Evolutionary conservation across 2,888 invertebrate genomes (phyloP).

Genomic region (Sussaba pulchella): DNA sequence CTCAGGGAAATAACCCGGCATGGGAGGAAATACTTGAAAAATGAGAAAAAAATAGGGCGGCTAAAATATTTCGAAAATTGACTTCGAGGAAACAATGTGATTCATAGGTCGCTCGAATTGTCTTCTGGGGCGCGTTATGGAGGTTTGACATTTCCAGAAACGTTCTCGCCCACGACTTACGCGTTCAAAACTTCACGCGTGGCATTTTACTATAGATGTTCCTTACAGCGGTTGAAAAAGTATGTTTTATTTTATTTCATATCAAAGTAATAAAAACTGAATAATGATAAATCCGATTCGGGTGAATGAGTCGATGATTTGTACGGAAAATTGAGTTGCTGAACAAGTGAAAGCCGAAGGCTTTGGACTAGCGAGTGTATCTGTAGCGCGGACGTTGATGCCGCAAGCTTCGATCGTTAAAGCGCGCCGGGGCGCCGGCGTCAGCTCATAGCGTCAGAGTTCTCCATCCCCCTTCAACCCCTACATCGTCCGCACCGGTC

Average conservation of each 20-base stretch:
- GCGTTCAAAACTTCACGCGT: not conserved
- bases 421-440: constrained; percentile 62
- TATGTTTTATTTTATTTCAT: not conserved
- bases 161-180: not conserved
- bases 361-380: constrained; percentile 10
- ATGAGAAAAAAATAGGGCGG: not conserved
- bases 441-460: constrained; percentile 59
- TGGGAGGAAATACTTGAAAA: no score
- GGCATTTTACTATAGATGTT: not conserved
- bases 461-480: constrained; percentile 16
- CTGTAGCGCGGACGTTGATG: constrained; percentile 47
- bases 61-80: not conserved
- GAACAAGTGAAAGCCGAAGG: not conserved
- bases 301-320: not conserved
- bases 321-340: not conserved
- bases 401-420: constrained; percentile 65
- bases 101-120: not conserved
- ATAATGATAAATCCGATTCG: no score
- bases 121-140: not conserved
- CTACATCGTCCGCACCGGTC: not conserved
- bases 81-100: not conserved
- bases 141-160: constrained; percentile 19
- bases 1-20: no score
- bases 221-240: not conserved
- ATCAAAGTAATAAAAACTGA: not conserved